phyloP scores from a whole-genome alignment of 2,888 invertebrate genomes.

The Calephelis perditalis region DNA sequence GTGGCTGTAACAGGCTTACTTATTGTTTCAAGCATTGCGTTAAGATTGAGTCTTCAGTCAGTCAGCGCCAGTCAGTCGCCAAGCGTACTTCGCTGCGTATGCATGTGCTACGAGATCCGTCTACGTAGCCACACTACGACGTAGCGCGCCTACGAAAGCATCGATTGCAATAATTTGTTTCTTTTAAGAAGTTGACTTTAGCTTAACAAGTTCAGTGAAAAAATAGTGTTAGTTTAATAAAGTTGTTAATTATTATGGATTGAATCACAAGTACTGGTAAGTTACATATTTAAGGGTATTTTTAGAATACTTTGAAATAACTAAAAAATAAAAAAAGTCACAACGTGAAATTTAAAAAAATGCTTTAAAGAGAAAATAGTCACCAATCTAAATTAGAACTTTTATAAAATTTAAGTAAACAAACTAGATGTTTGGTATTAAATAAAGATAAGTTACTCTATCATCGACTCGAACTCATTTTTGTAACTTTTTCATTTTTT shows the following conservation, averaged over 20 bases:
- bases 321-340: too few species aligned
- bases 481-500: too few species aligned
- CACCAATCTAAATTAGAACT: too few species aligned
- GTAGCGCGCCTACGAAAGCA: conserved; percentile 4
- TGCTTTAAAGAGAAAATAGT: too few species aligned
- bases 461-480: too few species aligned
- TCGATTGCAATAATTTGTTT: neutral
- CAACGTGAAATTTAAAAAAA: too few species aligned
- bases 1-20: neutral
- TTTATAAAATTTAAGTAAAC: too few species aligned
- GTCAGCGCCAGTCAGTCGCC: conserved; percentile 7
- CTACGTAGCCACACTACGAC: neutral
- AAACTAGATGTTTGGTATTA: too few species aligned
- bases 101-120: conserved; percentile 2
- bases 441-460: too few species aligned
- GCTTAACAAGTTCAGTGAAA: neutral
- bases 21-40: neutral
- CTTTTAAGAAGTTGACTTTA: neutral
- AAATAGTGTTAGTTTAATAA: neutral
- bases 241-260: conserved; percentile 1
- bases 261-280: neutral
- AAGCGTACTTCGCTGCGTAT: neutral
- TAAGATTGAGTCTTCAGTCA: conserved; percentile 9
- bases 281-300: neutral
- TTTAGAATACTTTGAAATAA: too few species aligned